Base-by-base conservation (phyloP, 2,113 vertebrate species). In the Sclerurus mexicanus region DNA sequence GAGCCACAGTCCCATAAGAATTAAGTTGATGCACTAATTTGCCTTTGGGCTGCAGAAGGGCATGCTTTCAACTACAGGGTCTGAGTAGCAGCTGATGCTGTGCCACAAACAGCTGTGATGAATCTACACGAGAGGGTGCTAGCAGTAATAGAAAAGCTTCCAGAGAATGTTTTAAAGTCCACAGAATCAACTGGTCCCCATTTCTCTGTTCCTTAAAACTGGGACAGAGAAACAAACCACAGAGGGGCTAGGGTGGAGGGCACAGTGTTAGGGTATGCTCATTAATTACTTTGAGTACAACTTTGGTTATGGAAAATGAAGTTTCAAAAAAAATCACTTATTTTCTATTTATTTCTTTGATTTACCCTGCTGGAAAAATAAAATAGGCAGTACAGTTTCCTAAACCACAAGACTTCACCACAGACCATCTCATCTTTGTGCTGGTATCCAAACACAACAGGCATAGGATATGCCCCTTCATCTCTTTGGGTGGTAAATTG, bases 401-500 rank as follows among this genome's bases (percentile, higher is more conserved):
- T 97, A 97, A 98, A 96, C 97, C 95, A 87, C 95, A 96, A n/a
- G 77, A 84, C 90, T 90, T 97, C 33, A 95, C 97, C 96, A 76
- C 96, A 98, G 59, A 94, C 92, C 87, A 82, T 91, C 83, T 94
- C 73, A 73, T 97, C 85, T 97, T 93, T 94, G 81, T 95, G 64
- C 68, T 95, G 49, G 42, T 93, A 86, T 96, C 95, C 95, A 97
- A 97, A 89, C 66, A 87, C 66, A 97, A 90, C 59, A 93, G 60
- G 69, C 79, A 75, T n/a, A 73, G 78, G 53, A 56, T 87, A 85
- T 72, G 73, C 55, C 55, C 95, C 94, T 98, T 98, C 96, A 98
- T 97, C 97, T 98, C 93, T 95, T 97, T 98, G 98, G 96, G 97
- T 97, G 98, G 97, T 94, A 98, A 93, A 93, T 42, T 89, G 58